Evolutionary conservation across 2,888 invertebrate genomes (phyloP).

Genomic region (Emmelina monodactyla): DNA sequence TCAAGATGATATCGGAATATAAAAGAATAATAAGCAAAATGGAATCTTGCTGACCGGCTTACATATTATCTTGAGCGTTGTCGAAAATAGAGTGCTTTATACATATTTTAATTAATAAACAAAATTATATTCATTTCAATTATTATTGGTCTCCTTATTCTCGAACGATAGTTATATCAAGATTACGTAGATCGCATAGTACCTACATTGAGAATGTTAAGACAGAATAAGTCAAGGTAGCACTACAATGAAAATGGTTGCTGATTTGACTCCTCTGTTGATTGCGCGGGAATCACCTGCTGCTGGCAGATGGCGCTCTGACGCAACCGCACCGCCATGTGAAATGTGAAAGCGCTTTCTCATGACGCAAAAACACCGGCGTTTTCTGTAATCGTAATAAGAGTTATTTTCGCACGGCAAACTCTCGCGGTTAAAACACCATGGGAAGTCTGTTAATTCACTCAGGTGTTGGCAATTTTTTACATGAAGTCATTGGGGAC

Average conservation of each 20-base stretch:
- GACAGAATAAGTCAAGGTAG: background rate
- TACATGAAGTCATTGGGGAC: conserved; percentile 1
- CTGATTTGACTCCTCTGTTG: background rate
- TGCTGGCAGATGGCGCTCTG: background rate
- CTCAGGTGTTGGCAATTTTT: background rate
- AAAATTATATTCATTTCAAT: too few relatives aligned
- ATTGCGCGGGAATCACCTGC: too few relatives aligned
- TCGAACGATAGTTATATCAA: too few relatives aligned
- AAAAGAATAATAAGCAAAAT: too few relatives aligned
- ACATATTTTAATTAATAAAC: too few relatives aligned
- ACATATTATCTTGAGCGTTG: too few relatives aligned
- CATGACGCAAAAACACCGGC: conserved; percentile 1
- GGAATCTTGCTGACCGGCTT: too few relatives aligned
- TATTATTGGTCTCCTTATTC: too few relatives aligned
- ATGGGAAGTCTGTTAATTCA: background rate
- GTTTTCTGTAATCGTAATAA: background rate
- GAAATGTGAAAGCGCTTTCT: conserved; percentile 8
- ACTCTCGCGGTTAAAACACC: background rate
- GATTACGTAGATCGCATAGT: too few relatives aligned
- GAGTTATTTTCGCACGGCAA: background rate
- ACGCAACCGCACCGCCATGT: background rate
- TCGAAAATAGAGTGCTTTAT: too few relatives aligned
- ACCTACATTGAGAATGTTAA: background rate
- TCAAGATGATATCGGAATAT: too few relatives aligned
- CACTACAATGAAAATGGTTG: background rate